Evolutionary conservation across 2,113 vertebrate genomes (phyloP).

Genomic region (Thamnophis sirtalis): DNA sequence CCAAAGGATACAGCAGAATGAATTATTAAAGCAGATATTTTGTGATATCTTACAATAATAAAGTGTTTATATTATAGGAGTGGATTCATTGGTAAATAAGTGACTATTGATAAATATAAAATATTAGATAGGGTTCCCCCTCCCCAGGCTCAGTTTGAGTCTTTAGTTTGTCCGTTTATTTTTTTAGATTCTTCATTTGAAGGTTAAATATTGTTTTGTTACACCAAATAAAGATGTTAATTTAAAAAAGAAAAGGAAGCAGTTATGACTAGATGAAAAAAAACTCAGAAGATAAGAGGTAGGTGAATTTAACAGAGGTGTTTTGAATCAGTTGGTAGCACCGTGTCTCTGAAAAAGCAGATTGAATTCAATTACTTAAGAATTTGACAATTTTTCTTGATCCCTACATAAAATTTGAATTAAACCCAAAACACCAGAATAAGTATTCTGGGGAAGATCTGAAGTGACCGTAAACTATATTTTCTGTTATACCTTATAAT

Average conservation of each 20-base stretch:
- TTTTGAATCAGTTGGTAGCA: not conserved
- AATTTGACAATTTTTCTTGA: not conserved
- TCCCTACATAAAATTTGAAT: not conserved
- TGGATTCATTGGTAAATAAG: not conserved
- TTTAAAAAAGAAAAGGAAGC: not conserved
- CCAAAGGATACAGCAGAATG: not conserved
- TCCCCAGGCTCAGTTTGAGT: not conserved
- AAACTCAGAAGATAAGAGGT: not conserved
- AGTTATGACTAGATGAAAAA: not conserved
- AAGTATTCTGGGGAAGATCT: not conserved
- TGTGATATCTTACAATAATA: not conserved
- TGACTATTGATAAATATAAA: not conserved
- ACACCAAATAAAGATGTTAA: not conserved
- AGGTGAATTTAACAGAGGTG: not conserved
- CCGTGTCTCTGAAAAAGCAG: not conserved
- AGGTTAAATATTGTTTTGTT: not conserved
- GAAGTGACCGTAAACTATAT: not conserved
- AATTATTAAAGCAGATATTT: not conserved
- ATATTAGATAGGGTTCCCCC: not conserved
- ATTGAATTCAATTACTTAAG: not conserved
- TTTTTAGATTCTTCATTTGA: not conserved
- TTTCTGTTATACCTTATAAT: not conserved
- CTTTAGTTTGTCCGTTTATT: not conserved
- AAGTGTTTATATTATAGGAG: not conserved
- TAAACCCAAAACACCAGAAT: not conserved